Evolutionary conservation across 2,113 vertebrate genomes (phyloP).

Genomic region (Nymphicus hollandicus): DNA sequence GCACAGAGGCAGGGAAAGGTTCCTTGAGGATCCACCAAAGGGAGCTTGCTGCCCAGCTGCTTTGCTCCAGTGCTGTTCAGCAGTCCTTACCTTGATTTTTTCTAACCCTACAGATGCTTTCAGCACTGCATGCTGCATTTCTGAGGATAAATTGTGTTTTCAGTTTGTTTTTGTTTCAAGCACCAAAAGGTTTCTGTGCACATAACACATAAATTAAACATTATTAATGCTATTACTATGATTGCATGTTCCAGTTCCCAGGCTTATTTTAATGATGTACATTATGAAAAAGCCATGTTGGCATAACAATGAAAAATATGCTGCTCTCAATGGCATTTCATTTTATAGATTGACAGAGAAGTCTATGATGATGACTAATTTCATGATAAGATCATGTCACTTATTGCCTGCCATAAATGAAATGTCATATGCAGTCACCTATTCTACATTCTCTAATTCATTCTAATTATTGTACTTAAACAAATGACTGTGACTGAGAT

Average conservation of each 20-base stretch:
- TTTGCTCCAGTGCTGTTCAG: neutral
- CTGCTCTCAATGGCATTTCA: neutral
- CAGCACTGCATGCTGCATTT: neutral
- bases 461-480: constrained; percentile 30
- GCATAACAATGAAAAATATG: neutral
- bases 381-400: constrained; percentile 16
- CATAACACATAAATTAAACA: constrained; percentile 30
- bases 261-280: constrained; percentile 44
- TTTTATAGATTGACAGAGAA: neutral
- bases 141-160: constrained; percentile 19
- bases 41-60: neutral
- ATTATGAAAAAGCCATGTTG: constrained; percentile 28
- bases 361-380: constrained; percentile 27
- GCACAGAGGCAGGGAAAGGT: neutral
- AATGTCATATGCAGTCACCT: neutral
- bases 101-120: neutral
- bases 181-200: neutral
- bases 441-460: constrained; percentile 29
- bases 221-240: constrained; percentile 26
- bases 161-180: neutral
- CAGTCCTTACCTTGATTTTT: neutral
- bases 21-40: neutral
- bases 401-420: constrained; percentile 30
- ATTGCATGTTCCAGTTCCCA: constrained; percentile 1
- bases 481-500: neutral